phyloP scores from a whole-genome alignment of 2,797 vertebrate genomes.

The Acestrorhynchus altus region DNA sequence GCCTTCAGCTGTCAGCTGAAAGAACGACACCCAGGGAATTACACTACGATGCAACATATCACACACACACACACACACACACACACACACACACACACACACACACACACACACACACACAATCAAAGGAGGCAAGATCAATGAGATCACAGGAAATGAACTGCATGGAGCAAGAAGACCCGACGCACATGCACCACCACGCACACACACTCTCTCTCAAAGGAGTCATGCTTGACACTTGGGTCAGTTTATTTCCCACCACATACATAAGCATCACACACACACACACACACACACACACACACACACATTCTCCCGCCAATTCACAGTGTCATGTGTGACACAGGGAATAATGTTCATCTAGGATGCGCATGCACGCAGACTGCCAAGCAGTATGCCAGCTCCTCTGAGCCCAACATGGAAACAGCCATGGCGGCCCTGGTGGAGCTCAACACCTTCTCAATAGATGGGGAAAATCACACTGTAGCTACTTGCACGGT shows the following conservation, averaged over 20 bases:
- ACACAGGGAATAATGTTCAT: constrained; percentile 42
- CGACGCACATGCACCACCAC: not conserved
- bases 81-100: constrained; percentile 26
- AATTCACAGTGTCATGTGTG: constrained; percentile 29
- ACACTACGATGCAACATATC: constrained; percentile 19
- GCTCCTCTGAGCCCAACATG: constrained; percentile 22
- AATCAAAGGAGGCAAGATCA: constrained; percentile 12
- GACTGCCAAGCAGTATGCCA: constrained; percentile 31
- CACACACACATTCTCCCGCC: constrained; percentile 10
- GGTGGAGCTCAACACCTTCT: not conserved
- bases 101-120: constrained; percentile 28
- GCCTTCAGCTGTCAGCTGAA: constrained; percentile 11
- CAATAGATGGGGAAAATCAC: constrained; percentile 7
- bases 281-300: constrained; percentile 3
- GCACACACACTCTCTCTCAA: not conserved
- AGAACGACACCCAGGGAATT: constrained; percentile 2
- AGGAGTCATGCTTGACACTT: constrained; percentile 2
- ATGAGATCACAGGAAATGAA: constrained; percentile 32
- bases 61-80: constrained; percentile 2
- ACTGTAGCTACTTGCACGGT: not conserved
- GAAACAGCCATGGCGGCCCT: constrained; percentile 24
- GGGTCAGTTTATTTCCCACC: constrained; percentile 17
- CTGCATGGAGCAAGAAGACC: constrained; percentile 15
- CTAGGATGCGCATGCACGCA: constrained; percentile 26
- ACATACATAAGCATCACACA: constrained; percentile 16